Evolutionary conservation across 2,113 vertebrate genomes (phyloP), one percentile per base, ranked within the genome.

Genomic region (Isurus oxyrinchus): DNA sequence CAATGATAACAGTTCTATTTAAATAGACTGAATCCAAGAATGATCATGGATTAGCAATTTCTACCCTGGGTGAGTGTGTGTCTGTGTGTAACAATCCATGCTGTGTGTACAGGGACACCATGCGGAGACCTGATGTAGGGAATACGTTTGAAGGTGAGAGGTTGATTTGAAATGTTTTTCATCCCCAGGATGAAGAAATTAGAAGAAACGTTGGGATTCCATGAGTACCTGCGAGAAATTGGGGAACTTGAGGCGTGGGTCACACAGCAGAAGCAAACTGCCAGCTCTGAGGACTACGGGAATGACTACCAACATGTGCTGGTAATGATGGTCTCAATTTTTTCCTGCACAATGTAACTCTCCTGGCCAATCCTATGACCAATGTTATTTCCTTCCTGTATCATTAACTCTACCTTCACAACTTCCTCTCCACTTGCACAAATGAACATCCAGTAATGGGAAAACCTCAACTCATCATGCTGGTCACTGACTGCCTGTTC

Each of bases 231-330:
- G 79, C 97, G 97, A 40, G 98, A 99, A 96, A 98, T 98, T 0
- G 97, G 97, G 93, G 98, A 98, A 86, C 96, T 99, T 31, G 98
- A 97, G 96, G 98, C 98, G 63, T 99, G 99, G 98, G 98, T 99
- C 96, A 96, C 96, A 94, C 97, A 98, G 96, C 98, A 98, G 97
- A 98, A 97, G 90, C 98, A 98, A 97, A 96, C 69, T 4, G 98
- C 97, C 31, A 97, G 97, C 69, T 98, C 98, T 95, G 97, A 98
- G 97, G 98, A 98, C 81, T 98, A 98, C 13, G 98, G 98, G 96
- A 98, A 97, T 40, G 97, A 98, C 97, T 97, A 98, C 40, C 98
- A 98, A 13, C 98, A 98, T 0, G 96, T 98, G 31, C 97, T 98
- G 98, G 99, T 99, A 96, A 98, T 98, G 66, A 49, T 25, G 13